Evolutionary conservation across 2,113 vertebrate genomes (phyloP).

Genomic region (Nettapus auritus): DNA sequence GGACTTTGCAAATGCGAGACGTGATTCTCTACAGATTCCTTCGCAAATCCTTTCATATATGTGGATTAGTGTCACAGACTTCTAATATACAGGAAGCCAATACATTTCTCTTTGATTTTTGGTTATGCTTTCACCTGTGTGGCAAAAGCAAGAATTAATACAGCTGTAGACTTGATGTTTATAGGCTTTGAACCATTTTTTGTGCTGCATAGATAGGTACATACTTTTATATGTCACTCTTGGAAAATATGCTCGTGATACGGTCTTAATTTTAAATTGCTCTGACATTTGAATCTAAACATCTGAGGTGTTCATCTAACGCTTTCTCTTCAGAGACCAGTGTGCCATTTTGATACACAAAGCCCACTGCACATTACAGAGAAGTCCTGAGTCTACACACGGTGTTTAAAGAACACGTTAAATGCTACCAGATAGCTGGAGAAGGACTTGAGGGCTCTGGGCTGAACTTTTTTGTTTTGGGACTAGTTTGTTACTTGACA

Average conservation of each 20-base stretch:
- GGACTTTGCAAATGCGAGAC: background rate
- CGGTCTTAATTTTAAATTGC: background rate
- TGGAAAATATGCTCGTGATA: background rate
- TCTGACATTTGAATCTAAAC: background rate
- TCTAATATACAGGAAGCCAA: background rate
- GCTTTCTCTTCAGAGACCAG: background rate
- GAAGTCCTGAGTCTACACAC: background rate
- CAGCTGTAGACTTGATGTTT: background rate
- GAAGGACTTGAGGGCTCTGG: background rate
- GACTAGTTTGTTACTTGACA: background rate
- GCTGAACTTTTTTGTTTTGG: background rate
- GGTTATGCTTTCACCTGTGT: background rate
- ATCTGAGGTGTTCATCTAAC: background rate
- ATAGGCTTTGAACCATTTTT: background rate
- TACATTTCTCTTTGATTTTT: slow-evolving; percentile 8
- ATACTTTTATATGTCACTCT: background rate
- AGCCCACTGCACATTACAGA: background rate
- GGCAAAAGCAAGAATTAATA: background rate
- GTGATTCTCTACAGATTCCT: background rate
- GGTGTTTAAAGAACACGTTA: background rate
- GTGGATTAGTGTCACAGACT: background rate
- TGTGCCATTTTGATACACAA: background rate
- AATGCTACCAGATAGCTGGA: background rate
- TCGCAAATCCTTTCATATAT: background rate
- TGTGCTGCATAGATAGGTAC: background rate